Conservation (phyloP, 2,113 vertebrate species). For the Petromus typicus region DNA sequence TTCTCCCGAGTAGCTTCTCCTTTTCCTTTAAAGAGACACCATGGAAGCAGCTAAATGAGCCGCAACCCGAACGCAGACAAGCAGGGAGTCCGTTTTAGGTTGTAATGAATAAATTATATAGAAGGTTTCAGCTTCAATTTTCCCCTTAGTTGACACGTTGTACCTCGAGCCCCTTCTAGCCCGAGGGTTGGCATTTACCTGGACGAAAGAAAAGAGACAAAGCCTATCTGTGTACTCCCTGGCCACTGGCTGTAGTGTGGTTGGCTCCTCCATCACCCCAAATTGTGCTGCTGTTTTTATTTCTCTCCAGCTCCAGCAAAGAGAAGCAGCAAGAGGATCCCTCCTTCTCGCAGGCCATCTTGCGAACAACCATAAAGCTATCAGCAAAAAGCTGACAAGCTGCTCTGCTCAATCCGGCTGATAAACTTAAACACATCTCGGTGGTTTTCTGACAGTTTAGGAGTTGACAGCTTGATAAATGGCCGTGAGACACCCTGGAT, state of each 20-base stretch:
- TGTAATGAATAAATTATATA: slow-evolving; percentile 78
- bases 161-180: slow-evolving; percentile 49
- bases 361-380: not conserved
- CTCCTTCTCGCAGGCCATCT: not conserved
- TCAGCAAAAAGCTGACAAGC: not conserved
- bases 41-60: slow-evolving; percentile 67
- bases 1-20: not conserved
- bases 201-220: slow-evolving; percentile 54
- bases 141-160: slow-evolving; percentile 65
- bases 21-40: slow-evolving; percentile 66
- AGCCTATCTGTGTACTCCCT: not conserved
- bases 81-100: slow-evolving; percentile 62
- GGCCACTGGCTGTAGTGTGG: not conserved
- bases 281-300: not conserved
- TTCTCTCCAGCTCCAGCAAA: not conserved
- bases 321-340: not conserved
- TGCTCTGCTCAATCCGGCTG: slow-evolving; percentile 20
- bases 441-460: slow-evolving; percentile 74
- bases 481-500: slow-evolving; percentile 68
- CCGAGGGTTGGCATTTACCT: slow-evolving; percentile 52
- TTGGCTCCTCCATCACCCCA: not conserved
- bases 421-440: slow-evolving; percentile 59
- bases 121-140: slow-evolving; percentile 66
- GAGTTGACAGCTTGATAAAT: slow-evolving; percentile 80
- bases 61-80: slow-evolving; percentile 31